Conservation (phyloP, 2,113 vertebrate genomes). For the Lycocorax pyrrhopterus region DNA sequence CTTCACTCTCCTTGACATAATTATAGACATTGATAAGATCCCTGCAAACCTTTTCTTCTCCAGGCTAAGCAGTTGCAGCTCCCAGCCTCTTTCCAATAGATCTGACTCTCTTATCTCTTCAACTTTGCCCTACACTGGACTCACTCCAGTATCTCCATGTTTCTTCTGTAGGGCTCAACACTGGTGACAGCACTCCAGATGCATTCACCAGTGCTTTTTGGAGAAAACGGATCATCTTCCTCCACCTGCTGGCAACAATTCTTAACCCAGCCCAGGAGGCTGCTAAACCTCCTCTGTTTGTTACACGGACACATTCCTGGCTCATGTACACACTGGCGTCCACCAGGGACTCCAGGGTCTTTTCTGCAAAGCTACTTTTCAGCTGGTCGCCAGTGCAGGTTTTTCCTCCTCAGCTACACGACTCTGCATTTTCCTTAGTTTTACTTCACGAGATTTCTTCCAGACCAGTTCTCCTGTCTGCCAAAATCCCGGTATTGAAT, state of each 20-base stretch:
- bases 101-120: not conserved
- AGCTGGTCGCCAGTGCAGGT: not conserved
- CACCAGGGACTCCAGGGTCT: not conserved
- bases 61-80: not conserved
- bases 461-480: not conserved
- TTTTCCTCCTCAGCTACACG: not conserved
- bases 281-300: not conserved
- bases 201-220: not conserved
- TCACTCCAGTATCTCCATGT: not conserved
- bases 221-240: not conserved
- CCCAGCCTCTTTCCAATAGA: not conserved
- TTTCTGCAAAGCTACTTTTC: not conserved
- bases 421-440: not conserved
- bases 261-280: not conserved
- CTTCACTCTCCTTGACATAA: not conserved
- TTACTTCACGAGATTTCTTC: not conserved
- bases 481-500: not conserved
- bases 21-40: not conserved
- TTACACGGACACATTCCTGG: too few species aligned
- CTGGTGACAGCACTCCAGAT: not conserved
- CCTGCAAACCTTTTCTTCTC: not conserved
- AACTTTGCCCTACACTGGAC: too few species aligned
- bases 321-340: not conserved
- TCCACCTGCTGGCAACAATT: not conserved
- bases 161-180: not conserved